Percentiles rank a stretch among this genome's conserved stretches.
Conservation (phyloP, 1,140 invertebrate species). For the Penaeus japonicus region DNA sequence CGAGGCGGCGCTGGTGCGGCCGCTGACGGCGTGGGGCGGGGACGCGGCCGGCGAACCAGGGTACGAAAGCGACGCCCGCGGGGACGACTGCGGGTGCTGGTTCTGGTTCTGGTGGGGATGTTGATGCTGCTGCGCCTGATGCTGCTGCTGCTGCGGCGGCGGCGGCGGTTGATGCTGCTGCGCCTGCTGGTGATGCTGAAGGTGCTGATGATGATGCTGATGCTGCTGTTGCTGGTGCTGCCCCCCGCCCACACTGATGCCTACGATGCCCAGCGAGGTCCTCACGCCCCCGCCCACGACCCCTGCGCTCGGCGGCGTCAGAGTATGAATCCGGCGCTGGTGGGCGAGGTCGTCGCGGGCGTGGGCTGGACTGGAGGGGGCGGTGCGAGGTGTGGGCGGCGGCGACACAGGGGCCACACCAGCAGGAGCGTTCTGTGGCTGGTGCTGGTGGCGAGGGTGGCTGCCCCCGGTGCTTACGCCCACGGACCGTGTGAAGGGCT, state of each 20-base stretch:
- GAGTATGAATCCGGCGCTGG: conserved; percentile 7
- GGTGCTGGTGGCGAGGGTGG: conserved; percentile 11
- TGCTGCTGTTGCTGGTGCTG: neutral
- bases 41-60: conserved; percentile 39
- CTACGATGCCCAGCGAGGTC: neutral
- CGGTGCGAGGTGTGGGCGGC: conserved; percentile 27
- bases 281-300: neutral
- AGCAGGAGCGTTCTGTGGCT: neutral
- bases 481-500: neutral
- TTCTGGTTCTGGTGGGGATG: neutral
- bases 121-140: neutral
- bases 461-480: neutral
- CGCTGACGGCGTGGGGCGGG: neutral
- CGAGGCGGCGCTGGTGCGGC: neutral
- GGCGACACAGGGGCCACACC: conserved; percentile 11
- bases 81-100: conserved; percentile 27
- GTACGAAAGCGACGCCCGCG: conserved; percentile 16
- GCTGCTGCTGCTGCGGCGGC: neutral
- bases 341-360: conserved; percentile 25
- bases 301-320: conserved; percentile 31
- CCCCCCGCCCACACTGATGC: neutral
- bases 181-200: neutral
- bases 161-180: neutral
- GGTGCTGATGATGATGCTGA: neutral
- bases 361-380: conserved; percentile 46